A percentile compares a stretch with the other conserved stretches of the same genome.
Conservation (phyloP, 92 coral and sea anemone genomes). For the Epizoanthus fatuus region DNA sequence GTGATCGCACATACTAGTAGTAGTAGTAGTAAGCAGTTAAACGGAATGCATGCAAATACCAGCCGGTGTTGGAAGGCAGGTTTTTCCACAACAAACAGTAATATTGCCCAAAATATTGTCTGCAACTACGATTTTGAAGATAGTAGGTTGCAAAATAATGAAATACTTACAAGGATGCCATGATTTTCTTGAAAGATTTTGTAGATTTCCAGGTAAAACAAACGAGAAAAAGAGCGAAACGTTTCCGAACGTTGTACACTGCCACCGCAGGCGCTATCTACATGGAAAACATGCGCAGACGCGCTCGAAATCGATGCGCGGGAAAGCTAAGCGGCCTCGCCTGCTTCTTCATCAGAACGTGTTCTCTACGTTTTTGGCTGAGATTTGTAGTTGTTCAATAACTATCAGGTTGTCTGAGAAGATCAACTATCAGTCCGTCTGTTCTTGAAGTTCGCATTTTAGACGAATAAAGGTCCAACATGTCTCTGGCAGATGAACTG, state of each 20-base stretch:
- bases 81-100: background rate
- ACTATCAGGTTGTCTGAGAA: background rate
- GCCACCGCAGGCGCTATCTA: conserved; percentile 31
- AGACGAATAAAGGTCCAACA: conserved; percentile 32
- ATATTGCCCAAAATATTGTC: background rate
- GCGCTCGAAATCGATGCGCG: too few relatives aligned
- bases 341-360: conserved; percentile 3
- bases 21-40: too few relatives aligned
- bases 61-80: conserved; percentile 5
- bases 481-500: conserved; percentile 98
- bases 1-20: background rate
- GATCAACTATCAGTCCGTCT: background rate
- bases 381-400: background rate
- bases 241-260: conserved; percentile 70
- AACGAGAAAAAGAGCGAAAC: conserved; percentile 31
- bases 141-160: background rate
- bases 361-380: background rate
- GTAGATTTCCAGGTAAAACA: conserved; percentile 50
- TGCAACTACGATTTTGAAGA: background rate
- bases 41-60: background rate
- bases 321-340: conserved; percentile 15
- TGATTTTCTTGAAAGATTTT: conserved; percentile 56
- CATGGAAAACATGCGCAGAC: too few relatives aligned
- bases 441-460: background rate
- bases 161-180: conserved; percentile 96